These are phyloP conservation scores for Apteryx owenii DNA, from an alignment of 2,113 vertebrate species.

Conservation along the genomic window DNA sequence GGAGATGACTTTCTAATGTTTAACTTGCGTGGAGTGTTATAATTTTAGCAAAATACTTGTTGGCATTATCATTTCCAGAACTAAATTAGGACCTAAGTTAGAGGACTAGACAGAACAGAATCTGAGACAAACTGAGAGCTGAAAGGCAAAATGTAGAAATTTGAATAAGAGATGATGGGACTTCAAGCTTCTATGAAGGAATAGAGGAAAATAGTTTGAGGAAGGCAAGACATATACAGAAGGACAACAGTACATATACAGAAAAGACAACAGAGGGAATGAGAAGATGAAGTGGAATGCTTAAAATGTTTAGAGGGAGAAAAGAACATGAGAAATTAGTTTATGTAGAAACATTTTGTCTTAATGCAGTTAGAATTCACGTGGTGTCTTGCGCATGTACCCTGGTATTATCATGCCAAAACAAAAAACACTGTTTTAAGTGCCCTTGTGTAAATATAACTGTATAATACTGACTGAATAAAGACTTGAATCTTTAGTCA, in stretches of 20 bases:
- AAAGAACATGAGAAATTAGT: background rate
- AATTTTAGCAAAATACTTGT: background rate
- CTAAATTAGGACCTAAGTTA: background rate
- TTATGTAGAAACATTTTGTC: background rate
- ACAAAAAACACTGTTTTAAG: background rate
- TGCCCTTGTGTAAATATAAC: background rate
- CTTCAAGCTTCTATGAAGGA: background rate
- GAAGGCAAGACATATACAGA: background rate
- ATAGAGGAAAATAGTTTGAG: background rate
- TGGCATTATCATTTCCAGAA: background rate
- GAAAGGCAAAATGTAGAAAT: background rate
- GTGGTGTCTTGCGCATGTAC: background rate
- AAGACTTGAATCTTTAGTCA: slow-evolving; percentile 52
- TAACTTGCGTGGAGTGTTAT: background rate
- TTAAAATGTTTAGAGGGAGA: background rate
- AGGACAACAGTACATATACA: background rate
- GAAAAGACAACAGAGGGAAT: background rate
- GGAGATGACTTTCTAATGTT: background rate
- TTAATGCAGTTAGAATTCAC: background rate
- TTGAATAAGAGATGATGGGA: background rate
- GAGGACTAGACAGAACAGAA: background rate
- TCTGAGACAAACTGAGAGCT: background rate
- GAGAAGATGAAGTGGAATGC: background rate
- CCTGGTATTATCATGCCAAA: background rate
- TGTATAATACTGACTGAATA: slow-evolving; percentile 40